Base-by-base conservation (phyloP, 2,888 invertebrate species). In the Sarcophaga variegata region DNA sequence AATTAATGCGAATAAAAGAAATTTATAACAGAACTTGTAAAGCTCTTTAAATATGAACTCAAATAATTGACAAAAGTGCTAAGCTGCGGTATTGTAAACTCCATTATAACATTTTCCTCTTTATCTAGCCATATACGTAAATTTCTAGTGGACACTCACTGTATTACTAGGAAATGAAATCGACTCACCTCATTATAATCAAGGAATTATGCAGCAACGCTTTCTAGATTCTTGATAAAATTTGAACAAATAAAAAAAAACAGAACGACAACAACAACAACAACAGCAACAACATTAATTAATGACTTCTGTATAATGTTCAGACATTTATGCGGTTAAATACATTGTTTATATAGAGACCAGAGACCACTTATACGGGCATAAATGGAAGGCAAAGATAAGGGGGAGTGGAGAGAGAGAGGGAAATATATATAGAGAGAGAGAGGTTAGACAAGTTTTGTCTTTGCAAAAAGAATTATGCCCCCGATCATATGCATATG, bases 291-390 rank as follows among this genome's bases (percentile, higher is more conserved):
- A 72, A 49, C 12, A 72, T 77, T 83, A 78, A 83, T 78, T 83
- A 83, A 78, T 78, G 67, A 59, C 82, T 66, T 5, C 66, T 72
- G 78, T 67, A 72, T 14, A 78, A 72, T 17, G 62, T 20, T 5
- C 25, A 83, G 62, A 67, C 62, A 37, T 11, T 22, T 66, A 8
- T 67, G 27, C 67, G 62, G 54, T 72, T 78, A 83, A 78, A 78
- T 72, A 78, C 59, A 62, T 37, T 72, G 69, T 76, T 63, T 76
- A 64, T 60, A 25, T 59, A 27, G 25, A 14, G 20, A 71, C 3
- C 1, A 49, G 27, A 78, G 62, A 83, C 67, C 6, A 37, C 37
- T 37, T 37, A 6, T 37, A 6, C 37, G 6, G 6, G 37, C 27
- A 27, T 27, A 27, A 6, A 37, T 37, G 37, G 2, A 37, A 37